phyloP scores from a whole-genome alignment of 2,797 vertebrate species.

The Synaphobranchus kaupii region DNA sequence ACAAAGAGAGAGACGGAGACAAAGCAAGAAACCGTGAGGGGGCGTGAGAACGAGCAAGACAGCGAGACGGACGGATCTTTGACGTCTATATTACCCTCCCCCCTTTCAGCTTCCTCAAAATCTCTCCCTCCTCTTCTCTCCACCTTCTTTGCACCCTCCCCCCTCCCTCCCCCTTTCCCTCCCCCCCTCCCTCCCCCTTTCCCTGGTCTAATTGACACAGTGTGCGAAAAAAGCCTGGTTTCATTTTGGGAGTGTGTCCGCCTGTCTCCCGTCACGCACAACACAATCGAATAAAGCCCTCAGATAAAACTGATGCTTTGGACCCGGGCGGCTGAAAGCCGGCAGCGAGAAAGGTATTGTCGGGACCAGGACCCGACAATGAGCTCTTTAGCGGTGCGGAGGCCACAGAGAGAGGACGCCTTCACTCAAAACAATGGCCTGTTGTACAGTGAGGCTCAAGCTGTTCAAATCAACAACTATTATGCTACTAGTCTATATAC shows the following conservation, averaged over 20 bases:
- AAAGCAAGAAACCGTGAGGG: not conserved
- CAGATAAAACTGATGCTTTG: not conserved
- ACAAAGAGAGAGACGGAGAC: not conserved
- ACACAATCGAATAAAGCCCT: not conserved
- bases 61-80: not conserved
- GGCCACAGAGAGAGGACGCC: not conserved
- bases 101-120: not conserved
- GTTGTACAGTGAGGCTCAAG: not conserved
- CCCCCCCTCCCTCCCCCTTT: not conserved
- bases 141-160: conserved; percentile 42
- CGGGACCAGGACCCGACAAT: not conserved
- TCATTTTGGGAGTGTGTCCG: conserved; percentile 10
- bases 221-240: conserved; percentile 48
- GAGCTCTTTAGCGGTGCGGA: not conserved
- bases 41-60: not conserved
- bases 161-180: conserved; percentile 37
- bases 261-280: not conserved
- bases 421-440: not conserved
- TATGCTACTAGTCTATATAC: not conserved
- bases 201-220: conserved; percentile 41
- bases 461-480: not conserved
- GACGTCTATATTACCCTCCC: not conserved
- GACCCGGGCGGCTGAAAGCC: not conserved
- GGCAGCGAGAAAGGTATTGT: conserved; percentile 18
- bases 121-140: conserved; percentile 31